phyloP scores from a whole-genome alignment of 2,888 invertebrate species.

The Coleophora deauratella region DNA sequence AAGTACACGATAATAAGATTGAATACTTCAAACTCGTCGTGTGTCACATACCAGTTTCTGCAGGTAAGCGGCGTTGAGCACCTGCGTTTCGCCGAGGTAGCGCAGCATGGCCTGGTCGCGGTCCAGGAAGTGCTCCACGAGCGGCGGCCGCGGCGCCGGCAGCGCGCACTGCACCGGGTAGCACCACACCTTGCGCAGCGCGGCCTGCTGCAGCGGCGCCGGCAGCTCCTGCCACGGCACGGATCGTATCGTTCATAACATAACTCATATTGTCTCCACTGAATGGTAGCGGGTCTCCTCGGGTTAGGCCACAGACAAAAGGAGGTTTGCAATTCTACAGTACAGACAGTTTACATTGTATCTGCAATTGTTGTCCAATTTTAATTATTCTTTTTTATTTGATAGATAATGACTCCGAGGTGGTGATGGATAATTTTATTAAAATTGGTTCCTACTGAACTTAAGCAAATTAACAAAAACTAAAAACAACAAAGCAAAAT shows the following conservation, averaged over 20 bases:
- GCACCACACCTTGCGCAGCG: slow-evolving; percentile 93
- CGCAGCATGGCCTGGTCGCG: slow-evolving; percentile 89
- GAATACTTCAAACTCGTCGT: too few relatives aligned
- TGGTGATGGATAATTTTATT: too few relatives aligned
- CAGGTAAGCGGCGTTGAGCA: slow-evolving; percentile 89
- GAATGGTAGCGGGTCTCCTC: not conserved
- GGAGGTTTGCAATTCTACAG: too few relatives aligned
- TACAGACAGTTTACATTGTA: too few relatives aligned
- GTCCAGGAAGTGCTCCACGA: slow-evolving; percentile 89
- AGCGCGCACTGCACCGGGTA: slow-evolving; percentile 94
- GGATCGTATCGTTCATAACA: not conserved
- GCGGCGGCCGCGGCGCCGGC: slow-evolving; percentile 88
- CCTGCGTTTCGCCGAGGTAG: slow-evolving; percentile 90
- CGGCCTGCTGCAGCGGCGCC: slow-evolving; percentile 78
- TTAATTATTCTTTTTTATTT: too few relatives aligned
- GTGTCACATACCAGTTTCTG: slow-evolving; percentile 85
- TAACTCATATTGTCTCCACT: not conserved
- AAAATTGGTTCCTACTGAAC: too few relatives aligned
- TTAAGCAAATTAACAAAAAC: too few relatives aligned
- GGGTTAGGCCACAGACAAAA: too few relatives aligned
- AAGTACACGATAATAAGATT: too few relatives aligned
- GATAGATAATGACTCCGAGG: too few relatives aligned
- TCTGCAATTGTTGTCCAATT: too few relatives aligned
- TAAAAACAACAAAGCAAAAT: too few relatives aligned
- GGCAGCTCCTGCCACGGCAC: slow-evolving; percentile 65